Base-by-base conservation (phyloP, 2,888 invertebrate genomes). In the Parnassius smintheus region DNA sequence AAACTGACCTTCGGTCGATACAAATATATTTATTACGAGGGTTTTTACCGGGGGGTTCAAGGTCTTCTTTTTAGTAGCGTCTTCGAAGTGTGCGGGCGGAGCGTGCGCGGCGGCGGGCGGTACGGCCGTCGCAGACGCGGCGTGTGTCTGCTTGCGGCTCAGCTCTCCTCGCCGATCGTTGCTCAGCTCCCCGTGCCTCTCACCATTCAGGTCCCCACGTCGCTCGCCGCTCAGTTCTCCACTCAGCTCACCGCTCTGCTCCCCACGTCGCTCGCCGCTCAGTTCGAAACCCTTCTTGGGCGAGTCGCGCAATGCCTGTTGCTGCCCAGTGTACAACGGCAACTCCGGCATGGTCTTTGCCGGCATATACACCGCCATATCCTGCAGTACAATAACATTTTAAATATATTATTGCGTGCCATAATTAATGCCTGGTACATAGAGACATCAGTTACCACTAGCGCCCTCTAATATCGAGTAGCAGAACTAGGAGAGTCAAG, bases 261-360 rank as follows among this genome's bases (percentile, higher is more conserved):
- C 81, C 65, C 13, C 49, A 66, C 66, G 64, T 35, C 35, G 35
- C 7, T 35, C 35, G 35, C 35, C 35, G 35, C 35, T 35, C 66
- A 80, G 67, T 65, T 80, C 82, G 70, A 81, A 80, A 11, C 85
- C 86, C 71, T 90, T 90, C 77, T 89, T 90, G 67, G 86, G 85
- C 65, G 81, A 77, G 75, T 89, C 90, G 13, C 85, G 81, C 48
- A 87, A 77, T 56, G 85, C 80, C 72, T 78, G 81, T 61, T 78
- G 85, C 72, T 78, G 82, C 61, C 79, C 75, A 44, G 82, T 74
- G 74, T 85, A 86, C 66, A 76, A 73, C 66, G 84, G 81, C 65
- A 86, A 72, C 72, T 88, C 88, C 4, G 88, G 88, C 88, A 87
- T 88, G 65, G 88, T 83, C 72, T 84, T 83, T 44, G 78, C 72